Percentiles rank a stretch among this genome's conserved stretches.
These are phyloP conservation scores for Epicampocera succincta DNA, from an alignment of 2,888 invertebrate genomes.

Conservation along the genomic window DNA sequence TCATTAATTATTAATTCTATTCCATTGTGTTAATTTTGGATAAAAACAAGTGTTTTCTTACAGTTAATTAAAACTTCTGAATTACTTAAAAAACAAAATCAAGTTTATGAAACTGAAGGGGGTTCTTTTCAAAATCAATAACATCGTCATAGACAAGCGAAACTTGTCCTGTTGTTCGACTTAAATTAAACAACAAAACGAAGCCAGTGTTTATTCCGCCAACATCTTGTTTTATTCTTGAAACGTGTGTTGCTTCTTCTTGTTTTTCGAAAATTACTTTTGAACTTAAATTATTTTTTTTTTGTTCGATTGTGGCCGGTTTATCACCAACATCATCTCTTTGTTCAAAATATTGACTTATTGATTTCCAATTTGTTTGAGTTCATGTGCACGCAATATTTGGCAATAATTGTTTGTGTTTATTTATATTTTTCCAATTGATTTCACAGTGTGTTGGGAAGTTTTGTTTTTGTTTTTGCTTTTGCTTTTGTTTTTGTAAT, in stretches of 20 bases:
- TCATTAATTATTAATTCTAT: slow-evolving; percentile 25
- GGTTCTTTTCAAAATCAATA: slow-evolving; percentile 52
- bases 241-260: too few species aligned
- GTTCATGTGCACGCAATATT: slow-evolving; percentile 67
- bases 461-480: too few species aligned
- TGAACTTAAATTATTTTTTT: too few species aligned
- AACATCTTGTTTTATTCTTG: too few species aligned
- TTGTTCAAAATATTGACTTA: slow-evolving; percentile 26
- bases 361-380: slow-evolving; percentile 43
- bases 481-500: too few species aligned
- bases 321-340: slow-evolving; percentile 12
- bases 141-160: neutral
- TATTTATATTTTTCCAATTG: neutral
- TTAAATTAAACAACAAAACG: neutral
- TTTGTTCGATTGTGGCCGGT: neutral
- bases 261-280: too few species aligned
- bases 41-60: neutral
- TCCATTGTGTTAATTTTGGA: slow-evolving; percentile 35
- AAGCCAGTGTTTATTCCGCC: neutral
- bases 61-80: neutral
- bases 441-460: slow-evolving; percentile 3
- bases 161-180: neutral
- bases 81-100: slow-evolving; percentile 1
- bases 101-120: slow-evolving; percentile 59
- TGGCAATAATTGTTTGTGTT: slow-evolving; percentile 37